Evolutionary conservation across 2,113 vertebrate species (phyloP).

Genomic region (Thamnophis sirtalis): DNA sequence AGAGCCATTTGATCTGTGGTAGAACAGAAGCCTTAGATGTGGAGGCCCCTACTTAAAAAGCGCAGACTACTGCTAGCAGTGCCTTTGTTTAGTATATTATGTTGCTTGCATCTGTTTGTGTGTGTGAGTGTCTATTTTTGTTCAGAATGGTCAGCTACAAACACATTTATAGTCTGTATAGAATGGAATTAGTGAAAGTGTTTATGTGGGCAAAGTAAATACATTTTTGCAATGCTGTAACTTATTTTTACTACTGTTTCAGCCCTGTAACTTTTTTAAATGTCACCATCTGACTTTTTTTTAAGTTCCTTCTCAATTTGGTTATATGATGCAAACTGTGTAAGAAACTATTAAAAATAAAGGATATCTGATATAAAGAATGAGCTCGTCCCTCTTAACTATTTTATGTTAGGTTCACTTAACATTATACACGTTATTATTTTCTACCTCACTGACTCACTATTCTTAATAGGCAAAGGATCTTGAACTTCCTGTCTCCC

Average conservation of each 20-base stretch:
- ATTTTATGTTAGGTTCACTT: neutral
- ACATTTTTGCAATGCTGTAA: constrained; percentile 57
- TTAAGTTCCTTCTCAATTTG: constrained; percentile 44
- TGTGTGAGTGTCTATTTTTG: constrained; percentile 34
- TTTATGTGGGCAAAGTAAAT: constrained; percentile 60
- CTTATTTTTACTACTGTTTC: constrained; percentile 65
- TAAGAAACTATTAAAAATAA: constrained; percentile 51
- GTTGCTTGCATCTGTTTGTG: constrained; percentile 34
- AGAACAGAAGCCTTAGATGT: constrained; percentile 7
- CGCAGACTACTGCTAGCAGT: constrained; percentile 62
- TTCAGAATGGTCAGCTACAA: constrained; percentile 51
- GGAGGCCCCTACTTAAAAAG: constrained; percentile 34
- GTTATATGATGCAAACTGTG: constrained; percentile 48
- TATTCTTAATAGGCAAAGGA: neutral
- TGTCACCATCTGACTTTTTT: constrained; percentile 44
- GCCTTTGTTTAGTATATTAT: constrained; percentile 62
- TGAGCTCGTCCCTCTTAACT: neutral
- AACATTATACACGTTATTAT: neutral
- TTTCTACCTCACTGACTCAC: neutral
- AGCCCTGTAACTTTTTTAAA: constrained; percentile 50
- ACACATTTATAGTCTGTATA: constrained; percentile 61
- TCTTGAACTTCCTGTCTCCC: neutral
- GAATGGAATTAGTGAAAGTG: constrained; percentile 60
- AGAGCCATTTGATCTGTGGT: constrained; percentile 16
- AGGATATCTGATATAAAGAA: constrained; percentile 28